phyloP scores from a whole-genome alignment of 2,113 vertebrate species.

The Zosterops japonicus region DNA sequence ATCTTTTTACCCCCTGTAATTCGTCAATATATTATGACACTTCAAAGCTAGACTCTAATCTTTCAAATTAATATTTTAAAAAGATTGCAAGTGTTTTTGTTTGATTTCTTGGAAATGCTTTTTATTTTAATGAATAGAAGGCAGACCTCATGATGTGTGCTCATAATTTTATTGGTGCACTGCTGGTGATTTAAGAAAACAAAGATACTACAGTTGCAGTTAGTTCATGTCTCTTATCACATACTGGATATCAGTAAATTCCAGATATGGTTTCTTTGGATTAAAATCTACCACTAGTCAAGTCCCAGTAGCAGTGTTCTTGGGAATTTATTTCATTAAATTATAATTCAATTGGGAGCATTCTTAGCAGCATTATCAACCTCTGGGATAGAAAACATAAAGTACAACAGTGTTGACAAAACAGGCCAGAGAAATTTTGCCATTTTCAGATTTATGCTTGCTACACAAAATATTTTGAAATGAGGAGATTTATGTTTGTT shows the following conservation, averaged over 20 bases:
- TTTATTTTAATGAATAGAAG: slow-evolving; percentile 6
- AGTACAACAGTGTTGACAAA: background rate
- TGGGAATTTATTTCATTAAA: background rate
- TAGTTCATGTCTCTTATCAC: background rate
- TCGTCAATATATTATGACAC: slow-evolving; percentile 8
- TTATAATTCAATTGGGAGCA: background rate
- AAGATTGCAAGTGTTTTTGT: background rate
- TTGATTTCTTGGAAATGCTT: slow-evolving; percentile 1
- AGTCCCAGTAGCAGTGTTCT: background rate
- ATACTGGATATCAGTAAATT: background rate
- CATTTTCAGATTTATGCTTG: background rate
- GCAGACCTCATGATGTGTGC: background rate
- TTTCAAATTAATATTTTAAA: slow-evolving; percentile 50
- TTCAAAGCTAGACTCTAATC: slow-evolving; percentile 20
- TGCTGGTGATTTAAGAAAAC: background rate
- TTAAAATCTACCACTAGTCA: background rate
- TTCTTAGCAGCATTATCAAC: background rate
- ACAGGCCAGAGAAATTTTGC: background rate
- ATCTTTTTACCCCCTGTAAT: slow-evolving; percentile 19
- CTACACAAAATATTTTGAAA: background rate
- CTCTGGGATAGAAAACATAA: background rate
- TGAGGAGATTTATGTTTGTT: background rate
- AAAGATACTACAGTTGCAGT: background rate
- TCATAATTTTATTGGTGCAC: background rate
- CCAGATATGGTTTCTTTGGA: background rate